Conservation (phyloP, 2,888 invertebrate genomes). For the Ophion obscuratus region DNA sequence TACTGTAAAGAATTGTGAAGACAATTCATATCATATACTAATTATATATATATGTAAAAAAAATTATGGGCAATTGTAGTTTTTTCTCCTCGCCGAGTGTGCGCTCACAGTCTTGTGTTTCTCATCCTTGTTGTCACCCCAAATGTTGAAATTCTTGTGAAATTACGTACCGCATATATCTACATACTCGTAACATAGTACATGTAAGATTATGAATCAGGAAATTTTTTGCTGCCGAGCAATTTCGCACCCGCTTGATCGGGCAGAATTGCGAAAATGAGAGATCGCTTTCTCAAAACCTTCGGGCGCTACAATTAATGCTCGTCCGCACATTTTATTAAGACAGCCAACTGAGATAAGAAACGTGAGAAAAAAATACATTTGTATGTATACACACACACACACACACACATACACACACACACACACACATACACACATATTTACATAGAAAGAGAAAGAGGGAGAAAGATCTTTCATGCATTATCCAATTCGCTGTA, state of each 20-base stretch:
- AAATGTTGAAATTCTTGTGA: neutral
- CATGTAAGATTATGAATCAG: constrained; percentile 43
- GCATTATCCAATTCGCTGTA: constrained; percentile 47
- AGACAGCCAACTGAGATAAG: constrained; percentile 69
- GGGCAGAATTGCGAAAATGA: constrained; percentile 71
- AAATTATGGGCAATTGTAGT: neutral
- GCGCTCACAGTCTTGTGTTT: neutral
- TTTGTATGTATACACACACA: too few relatives aligned
- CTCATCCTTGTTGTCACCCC: neutral
- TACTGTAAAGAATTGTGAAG: neutral
- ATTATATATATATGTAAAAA: neutral
- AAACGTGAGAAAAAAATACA: constrained; percentile 41
- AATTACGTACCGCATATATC: neutral
- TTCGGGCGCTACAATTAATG: constrained; percentile 72
- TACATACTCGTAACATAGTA: neutral
- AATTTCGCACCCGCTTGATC: constrained; percentile 50
- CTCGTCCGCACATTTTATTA: constrained; percentile 71
- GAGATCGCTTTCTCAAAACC: constrained; percentile 73
- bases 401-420: too few relatives aligned
- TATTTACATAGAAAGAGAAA: neutral
- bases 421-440: too few relatives aligned
- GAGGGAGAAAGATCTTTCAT: constrained; percentile 34
- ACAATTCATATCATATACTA: neutral
- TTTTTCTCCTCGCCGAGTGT: neutral
- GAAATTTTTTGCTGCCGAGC: constrained; percentile 21